Evolutionary conservation across 2,113 vertebrate genomes (phyloP).

Genomic region (Myrmecophaga tridactyla): DNA sequence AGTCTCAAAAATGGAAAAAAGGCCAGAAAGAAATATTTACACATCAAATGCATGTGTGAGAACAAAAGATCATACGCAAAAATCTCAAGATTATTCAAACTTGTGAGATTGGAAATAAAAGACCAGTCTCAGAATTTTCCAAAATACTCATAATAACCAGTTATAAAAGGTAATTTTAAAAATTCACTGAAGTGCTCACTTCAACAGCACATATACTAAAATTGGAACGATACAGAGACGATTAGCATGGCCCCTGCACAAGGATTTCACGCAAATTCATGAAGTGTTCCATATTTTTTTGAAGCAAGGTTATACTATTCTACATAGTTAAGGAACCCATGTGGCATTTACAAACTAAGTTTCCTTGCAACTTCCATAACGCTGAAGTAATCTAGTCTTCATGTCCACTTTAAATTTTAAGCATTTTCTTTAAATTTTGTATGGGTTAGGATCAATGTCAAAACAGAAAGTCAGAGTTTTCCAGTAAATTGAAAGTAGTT

Average conservation of each 20-base stretch:
- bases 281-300: too few relatives aligned
- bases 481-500: conserved; percentile 3
- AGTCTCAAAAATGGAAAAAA: background rate
- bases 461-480: conserved; percentile 21
- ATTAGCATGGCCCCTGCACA: too few relatives aligned
- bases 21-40: background rate
- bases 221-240: too few relatives aligned
- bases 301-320: background rate
- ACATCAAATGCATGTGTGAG: background rate
- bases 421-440: conserved; percentile 4
- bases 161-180: background rate
- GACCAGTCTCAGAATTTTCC: background rate
- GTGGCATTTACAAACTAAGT: background rate
- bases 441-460: background rate
- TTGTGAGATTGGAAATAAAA: background rate
- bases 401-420: background rate
- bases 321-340: background rate
- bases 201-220: too few relatives aligned
- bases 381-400: conserved; percentile 32
- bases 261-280: too few relatives aligned
- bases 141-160: background rate
- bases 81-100: background rate
- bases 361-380: conserved; percentile 10
- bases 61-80: background rate
- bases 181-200: too few relatives aligned